Base-by-base conservation (phyloP, 1,140 invertebrate species). In the Micrasema minimum region DNA sequence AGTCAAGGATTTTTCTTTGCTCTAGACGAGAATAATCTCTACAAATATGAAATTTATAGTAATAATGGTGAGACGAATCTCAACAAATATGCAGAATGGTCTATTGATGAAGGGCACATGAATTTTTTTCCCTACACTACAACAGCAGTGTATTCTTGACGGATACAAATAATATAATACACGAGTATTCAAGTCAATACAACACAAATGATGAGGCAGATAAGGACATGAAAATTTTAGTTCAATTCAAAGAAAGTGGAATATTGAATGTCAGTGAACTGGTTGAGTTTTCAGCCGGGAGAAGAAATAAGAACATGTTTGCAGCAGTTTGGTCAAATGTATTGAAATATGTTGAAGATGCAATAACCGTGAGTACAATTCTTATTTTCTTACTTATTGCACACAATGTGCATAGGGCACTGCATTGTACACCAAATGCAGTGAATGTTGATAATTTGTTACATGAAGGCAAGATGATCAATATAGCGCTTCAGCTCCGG, bases 261-360 rank as follows among this genome's bases (percentile, higher is more conserved):
- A 26, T 74, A 5, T 41, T 18, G 26, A 38, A 31, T 14, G 67
- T 46, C 2, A 61, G 62, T 62, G 72, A 74, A 20, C 38, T 71
- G 7, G 18, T 70, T 26, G 64, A 74, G 57, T 66, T 74, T 43
- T 31, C 14, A n/a, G 68, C 70, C 1, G 72, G 72, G 1, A 53
- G 12, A 35, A 70, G 23, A 3, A 16, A 38, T 20, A 67, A 64
- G 23, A 65, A 43, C 18, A 45, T 74, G 2, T 31, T 48, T 43
- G 72, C 72, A 45, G 62, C 48, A 3, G 62, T 69, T 41, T 70
- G 72, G 72, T 61, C 62, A n/a, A 16, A 41, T 59, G 18, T 14
- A 50, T 23, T 2, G 22, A 26, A 61, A 4, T 57, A 70, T 14
- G 26, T 22, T 26, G 41, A 74, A 16, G 64, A 51, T 20, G 20